These are phyloP conservation scores for Macrochelys suwanniensis DNA, from an alignment of 2,797 vertebrate species.

Conservation along the genomic window DNA sequence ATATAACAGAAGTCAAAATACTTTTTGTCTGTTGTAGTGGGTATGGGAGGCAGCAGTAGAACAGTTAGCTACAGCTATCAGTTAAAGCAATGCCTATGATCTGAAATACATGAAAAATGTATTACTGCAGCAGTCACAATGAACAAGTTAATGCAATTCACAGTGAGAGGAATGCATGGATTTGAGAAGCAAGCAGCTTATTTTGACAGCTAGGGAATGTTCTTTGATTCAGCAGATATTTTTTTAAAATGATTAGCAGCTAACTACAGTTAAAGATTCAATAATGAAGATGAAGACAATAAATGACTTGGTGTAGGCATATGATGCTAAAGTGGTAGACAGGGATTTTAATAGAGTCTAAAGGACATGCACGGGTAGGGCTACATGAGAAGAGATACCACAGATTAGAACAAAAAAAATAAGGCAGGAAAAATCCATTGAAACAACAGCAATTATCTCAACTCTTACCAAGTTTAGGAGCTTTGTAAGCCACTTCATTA, in stretches of 20 bases:
- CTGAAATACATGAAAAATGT: neutral
- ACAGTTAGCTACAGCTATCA: accelerated
- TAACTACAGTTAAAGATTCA: neutral
- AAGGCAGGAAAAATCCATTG: neutral
- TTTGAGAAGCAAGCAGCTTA: neutral
- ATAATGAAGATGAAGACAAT: neutral
- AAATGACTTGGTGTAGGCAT: neutral
- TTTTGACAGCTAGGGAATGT: neutral
- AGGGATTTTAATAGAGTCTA: neutral
- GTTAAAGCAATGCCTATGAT: neutral
- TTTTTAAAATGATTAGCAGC: neutral
- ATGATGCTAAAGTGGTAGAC: neutral
- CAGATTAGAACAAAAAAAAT: neutral
- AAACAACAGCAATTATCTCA: slow-evolving; percentile 10
- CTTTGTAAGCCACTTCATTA: neutral
- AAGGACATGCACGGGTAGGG: neutral
- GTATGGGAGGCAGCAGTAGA: neutral
- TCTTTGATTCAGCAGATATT: neutral
- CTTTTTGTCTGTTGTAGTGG: too few species aligned
- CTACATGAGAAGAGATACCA: neutral
- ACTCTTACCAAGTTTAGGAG: slow-evolving; percentile 16
- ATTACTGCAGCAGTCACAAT: neutral
- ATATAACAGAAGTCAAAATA: neutral
- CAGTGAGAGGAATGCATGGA: neutral
- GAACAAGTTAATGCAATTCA: neutral